phyloP scores from a whole-genome alignment of 2,113 vertebrate genomes.

The Notarius lentiginosus region DNA sequence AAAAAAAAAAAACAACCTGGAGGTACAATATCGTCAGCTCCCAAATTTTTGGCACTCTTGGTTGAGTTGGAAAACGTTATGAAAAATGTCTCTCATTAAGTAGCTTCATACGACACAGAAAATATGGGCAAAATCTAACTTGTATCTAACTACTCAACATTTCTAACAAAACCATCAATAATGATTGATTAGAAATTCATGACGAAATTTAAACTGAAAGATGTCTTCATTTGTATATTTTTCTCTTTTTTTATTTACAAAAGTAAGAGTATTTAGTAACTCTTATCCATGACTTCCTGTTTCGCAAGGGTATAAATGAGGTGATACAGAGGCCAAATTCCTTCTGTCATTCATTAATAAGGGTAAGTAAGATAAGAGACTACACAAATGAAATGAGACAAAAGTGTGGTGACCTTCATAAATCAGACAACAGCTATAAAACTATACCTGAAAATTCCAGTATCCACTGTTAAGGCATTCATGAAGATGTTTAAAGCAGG shows the following conservation, averaged over 20 bases:
- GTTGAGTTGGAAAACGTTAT: background rate
- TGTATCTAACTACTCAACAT: too few relatives aligned
- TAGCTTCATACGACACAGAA: background rate
- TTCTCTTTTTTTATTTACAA: background rate
- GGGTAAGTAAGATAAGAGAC: background rate
- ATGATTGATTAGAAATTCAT: background rate
- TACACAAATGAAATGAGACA: background rate
- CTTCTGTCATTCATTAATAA: background rate
- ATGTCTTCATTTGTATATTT: background rate
- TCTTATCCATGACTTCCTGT: background rate
- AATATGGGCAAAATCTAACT: too few relatives aligned
- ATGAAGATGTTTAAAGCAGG: background rate
- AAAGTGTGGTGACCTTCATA: background rate
- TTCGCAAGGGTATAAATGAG: background rate
- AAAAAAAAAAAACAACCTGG: slow-evolving; percentile 45
- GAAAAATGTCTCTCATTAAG: background rate
- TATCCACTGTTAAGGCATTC: background rate
- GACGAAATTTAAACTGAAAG: background rate
- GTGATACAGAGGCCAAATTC: background rate
- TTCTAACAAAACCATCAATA: background rate
- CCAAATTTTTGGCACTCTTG: background rate
- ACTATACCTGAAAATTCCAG: background rate
- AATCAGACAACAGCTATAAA: background rate
- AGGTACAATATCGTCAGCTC: background rate
- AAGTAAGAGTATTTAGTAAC: background rate